Conservation (phyloP, 2,113 vertebrate species). For the Cettia cetti region DNA sequence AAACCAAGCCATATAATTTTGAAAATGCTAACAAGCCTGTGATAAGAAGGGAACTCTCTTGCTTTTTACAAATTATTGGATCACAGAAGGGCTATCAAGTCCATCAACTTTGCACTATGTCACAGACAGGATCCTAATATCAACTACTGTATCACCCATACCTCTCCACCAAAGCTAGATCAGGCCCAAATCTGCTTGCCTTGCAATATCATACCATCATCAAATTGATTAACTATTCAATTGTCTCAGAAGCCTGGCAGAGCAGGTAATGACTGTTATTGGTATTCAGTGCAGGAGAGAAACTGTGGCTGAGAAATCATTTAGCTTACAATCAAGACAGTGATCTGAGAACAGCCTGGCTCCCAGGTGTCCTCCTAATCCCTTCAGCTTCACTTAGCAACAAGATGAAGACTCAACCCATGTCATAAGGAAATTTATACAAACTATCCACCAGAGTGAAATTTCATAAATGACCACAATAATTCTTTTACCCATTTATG, state of each 20-base stretch:
- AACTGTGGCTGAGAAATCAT: neutral
- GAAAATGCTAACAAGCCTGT: neutral
- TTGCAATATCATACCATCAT: neutral
- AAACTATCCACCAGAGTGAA: neutral
- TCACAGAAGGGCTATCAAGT: neutral
- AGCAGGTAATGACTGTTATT: neutral
- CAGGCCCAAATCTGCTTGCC: neutral
- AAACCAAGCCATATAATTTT: neutral
- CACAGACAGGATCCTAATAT: neutral
- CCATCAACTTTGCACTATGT: neutral
- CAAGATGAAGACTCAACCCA: neutral
- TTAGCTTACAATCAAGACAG: neutral
- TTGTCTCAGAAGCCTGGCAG: constrained; percentile 14
- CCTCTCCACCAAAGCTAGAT: neutral
- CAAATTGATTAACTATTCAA: constrained; percentile 5
- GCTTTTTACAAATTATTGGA: neutral
- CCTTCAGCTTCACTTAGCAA: neutral
- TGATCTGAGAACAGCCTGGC: neutral
- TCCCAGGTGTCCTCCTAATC: neutral
- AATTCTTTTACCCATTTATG: neutral
- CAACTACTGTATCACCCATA: neutral
- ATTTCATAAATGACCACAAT: neutral
- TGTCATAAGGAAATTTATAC: neutral
- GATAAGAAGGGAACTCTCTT: neutral
- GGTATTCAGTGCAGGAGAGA: neutral